Conservation (phyloP, 2,888 invertebrate genomes). For the Galeruca laticollis region DNA sequence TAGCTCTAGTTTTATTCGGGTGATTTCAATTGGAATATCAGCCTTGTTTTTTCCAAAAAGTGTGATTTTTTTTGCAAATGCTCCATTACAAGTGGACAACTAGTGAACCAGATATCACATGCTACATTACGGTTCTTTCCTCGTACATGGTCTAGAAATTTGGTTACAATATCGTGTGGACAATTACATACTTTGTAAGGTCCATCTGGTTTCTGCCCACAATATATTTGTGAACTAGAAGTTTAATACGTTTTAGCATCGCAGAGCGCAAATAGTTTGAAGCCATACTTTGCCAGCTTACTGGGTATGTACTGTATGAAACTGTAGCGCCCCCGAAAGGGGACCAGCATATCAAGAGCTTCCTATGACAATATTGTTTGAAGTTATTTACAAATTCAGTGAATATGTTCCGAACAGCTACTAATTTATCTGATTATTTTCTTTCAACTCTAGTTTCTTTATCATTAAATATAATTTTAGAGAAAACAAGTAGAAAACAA, state of each 20-base stretch:
- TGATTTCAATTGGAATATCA: constrained; percentile 32
- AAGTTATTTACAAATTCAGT: too few species aligned
- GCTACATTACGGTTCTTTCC: constrained; percentile 37
- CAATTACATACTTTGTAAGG: constrained; percentile 34
- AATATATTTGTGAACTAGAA: constrained; percentile 48
- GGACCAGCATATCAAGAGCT: too few species aligned
- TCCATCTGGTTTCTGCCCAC: constrained; percentile 49
- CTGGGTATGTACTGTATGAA: too few species aligned
- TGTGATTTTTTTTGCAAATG: constrained; percentile 44
- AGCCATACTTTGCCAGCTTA: constrained; percentile 47
- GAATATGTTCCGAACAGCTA: too few species aligned
- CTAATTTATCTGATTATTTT: too few species aligned
- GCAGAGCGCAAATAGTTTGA: constrained; percentile 49
- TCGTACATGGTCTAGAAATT: constrained; percentile 24
- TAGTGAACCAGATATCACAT: constrained; percentile 48
- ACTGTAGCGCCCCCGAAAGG: too few species aligned
- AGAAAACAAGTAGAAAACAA: too few species aligned
- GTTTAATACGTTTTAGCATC: constrained; percentile 49
- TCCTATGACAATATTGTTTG: too few species aligned
- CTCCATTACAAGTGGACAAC: constrained; percentile 46
- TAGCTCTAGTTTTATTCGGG: constrained; percentile 30
- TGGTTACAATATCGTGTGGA: constrained; percentile 22
- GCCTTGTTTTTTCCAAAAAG: constrained; percentile 49
- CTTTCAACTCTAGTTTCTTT: too few species aligned
- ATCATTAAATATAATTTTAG: too few species aligned